phyloP scores from a whole-genome alignment of 2,113 vertebrate species.

The Chloroceryle aenea region DNA sequence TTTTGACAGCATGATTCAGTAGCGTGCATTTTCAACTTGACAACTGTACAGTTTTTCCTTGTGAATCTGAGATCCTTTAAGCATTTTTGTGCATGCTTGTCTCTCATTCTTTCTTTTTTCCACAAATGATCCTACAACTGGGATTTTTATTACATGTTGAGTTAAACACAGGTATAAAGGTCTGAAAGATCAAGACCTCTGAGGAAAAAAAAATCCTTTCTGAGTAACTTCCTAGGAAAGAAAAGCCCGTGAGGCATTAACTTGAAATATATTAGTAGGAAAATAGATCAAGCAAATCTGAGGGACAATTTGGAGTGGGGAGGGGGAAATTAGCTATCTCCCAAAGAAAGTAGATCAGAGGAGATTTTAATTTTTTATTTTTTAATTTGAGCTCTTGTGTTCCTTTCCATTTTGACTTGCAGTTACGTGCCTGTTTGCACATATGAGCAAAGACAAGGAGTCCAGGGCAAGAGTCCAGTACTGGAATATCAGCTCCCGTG shows the following conservation, averaged over 20 bases:
- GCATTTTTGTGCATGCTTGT: conserved; percentile 4
- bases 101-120: neutral
- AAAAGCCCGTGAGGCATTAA: neutral
- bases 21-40: conserved; percentile 32
- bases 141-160: conserved; percentile 2
- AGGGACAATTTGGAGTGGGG: neutral
- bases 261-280: neutral
- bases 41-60: neutral
- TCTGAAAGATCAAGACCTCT: conserved; percentile 53
- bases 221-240: neutral
- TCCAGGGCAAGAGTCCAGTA: neutral
- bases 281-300: neutral
- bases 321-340: neutral
- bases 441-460: neutral
- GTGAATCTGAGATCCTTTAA: conserved; percentile 3
- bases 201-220: neutral
- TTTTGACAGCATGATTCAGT: conserved; percentile 52
- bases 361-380: neutral
- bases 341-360: neutral
- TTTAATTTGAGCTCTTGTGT: neutral
- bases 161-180: conserved; percentile 23
- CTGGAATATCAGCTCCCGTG: neutral
- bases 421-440: neutral
- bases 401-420: neutral
- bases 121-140: conserved; percentile 10